Percentiles rank a stretch among this genome's conserved stretches.
These are phyloP conservation scores for Stenoptilia bipunctidactyla DNA, from an alignment of 2,888 invertebrate species.

Conservation along the genomic window DNA sequence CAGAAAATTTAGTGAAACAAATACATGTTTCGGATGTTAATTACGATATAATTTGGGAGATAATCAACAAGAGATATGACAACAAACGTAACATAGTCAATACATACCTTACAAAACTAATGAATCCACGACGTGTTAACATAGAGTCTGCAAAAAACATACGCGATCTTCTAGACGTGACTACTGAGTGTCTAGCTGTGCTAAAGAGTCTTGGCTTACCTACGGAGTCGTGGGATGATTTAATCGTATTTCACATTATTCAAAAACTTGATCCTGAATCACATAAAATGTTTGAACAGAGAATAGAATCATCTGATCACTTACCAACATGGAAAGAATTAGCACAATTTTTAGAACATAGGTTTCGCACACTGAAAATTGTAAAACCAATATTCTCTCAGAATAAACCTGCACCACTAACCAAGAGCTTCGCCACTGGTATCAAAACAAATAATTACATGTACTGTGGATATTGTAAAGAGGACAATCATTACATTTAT, in stretches of 20 bases:
- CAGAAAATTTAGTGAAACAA: too few species aligned
- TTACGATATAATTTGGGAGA: too few species aligned
- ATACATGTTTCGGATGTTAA: too few species aligned
- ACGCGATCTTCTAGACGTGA: too few species aligned
- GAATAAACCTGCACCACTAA: neutral
- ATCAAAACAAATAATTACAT: constrained; percentile 1
- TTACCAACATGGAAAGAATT: constrained; percentile 7
- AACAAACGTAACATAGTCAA: too few species aligned
- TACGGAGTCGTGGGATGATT: constrained; percentile 15
- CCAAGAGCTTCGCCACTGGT: neutral
- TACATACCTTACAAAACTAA: too few species aligned
- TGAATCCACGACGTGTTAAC: too few species aligned
- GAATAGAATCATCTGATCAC: constrained; percentile 5
- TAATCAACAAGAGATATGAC: too few species aligned
- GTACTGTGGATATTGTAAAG: too few species aligned
- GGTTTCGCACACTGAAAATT: neutral
- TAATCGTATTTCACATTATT: constrained; percentile 12
- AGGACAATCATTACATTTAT: neutral
- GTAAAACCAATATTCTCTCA: neutral
- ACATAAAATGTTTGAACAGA: constrained; percentile 15
- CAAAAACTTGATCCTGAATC: constrained; percentile 16
- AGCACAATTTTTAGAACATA: constrained; percentile 2
- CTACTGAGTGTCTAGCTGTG: too few species aligned
- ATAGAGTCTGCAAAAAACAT: too few species aligned
- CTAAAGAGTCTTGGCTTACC: too few species aligned